Conservation (phyloP, 2,888 invertebrate genomes). For the Trachelus stipa region DNA sequence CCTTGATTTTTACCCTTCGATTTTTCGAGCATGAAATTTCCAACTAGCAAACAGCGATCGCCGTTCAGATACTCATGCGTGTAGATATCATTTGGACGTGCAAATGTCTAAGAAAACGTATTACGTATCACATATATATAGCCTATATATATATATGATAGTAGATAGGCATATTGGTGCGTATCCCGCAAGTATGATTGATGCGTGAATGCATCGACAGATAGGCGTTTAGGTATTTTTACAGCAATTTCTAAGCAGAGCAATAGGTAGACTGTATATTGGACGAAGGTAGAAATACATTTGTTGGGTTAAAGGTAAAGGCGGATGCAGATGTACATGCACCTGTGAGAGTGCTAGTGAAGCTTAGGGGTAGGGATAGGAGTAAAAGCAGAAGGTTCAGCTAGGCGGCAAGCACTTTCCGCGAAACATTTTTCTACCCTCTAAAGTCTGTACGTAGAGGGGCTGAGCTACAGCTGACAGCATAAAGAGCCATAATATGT, state of each 20-base stretch:
- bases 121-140: background rate
- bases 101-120: background rate
- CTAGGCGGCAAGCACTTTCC: constrained; percentile 2
- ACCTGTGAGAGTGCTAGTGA: background rate
- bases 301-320: background rate
- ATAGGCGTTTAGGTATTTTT: background rate
- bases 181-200: background rate
- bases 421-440: constrained; percentile 6
- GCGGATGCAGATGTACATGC: background rate
- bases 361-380: background rate
- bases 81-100: background rate
- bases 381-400: background rate
- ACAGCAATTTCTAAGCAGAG: background rate
- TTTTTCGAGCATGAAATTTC: background rate
- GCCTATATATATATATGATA: background rate
- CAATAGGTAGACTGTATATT: background rate
- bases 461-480: constrained; percentile 26
- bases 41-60: background rate
- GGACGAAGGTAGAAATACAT: background rate
- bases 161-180: background rate
- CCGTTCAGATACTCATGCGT: background rate
- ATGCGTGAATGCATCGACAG: background rate
- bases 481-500: constrained; percentile 26
- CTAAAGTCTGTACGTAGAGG: constrained; percentile 5
- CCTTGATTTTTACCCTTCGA: background rate